phyloP scores from a whole-genome alignment of 2,797 vertebrate species.

The Argya squamiceps region DNA sequence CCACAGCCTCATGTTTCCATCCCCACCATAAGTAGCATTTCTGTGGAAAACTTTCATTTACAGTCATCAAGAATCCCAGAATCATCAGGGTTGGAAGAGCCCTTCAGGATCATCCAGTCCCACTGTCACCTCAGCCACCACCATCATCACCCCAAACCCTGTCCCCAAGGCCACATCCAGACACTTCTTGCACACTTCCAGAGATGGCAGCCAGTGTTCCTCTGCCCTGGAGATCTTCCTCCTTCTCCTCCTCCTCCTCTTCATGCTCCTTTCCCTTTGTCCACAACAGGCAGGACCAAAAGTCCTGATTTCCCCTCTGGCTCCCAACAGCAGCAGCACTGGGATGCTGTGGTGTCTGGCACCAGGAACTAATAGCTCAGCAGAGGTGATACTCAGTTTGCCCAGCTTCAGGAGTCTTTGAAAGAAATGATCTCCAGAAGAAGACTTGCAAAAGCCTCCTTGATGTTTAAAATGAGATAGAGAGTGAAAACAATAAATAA shows the following conservation, averaged over 20 bases:
- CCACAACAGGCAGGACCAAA: not conserved
- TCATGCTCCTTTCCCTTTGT: not conserved
- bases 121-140: not conserved
- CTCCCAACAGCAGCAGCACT: not conserved
- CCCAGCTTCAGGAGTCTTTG: not conserved
- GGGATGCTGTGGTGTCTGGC: rapidly evolving
- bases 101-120: not conserved
- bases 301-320: not conserved
- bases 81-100: not conserved
- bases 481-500: not conserved
- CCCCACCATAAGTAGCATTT: not conserved
- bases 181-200: not conserved
- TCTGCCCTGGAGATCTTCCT: not conserved
- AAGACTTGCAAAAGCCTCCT: not conserved
- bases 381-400: not conserved
- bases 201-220: not conserved
- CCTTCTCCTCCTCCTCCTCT: not conserved
- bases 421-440: not conserved
- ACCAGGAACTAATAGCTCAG: not conserved
- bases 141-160: too few relatives aligned
- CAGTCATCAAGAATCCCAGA: not conserved
- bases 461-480: not conserved
- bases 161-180: not conserved
- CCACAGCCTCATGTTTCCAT: not conserved
- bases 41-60: not conserved